Base-by-base conservation (phyloP, 2,888 invertebrate species). In the Panopea generosa region DNA sequence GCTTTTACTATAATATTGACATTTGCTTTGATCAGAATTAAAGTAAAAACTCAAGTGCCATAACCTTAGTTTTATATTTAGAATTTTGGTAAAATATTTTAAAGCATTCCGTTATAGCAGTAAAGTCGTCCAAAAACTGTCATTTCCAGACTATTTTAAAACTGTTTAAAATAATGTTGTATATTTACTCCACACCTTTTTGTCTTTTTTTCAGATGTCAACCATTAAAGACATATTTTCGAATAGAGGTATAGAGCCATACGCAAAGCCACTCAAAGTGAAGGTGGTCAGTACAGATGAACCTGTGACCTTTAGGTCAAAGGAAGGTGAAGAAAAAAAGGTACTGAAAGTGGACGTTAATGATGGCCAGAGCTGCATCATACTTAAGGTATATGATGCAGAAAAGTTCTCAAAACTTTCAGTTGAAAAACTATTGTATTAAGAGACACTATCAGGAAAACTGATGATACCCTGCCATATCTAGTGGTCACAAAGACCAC, bases 401-500 rank as follows among this genome's bases (percentile, higher is more conserved):
- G 11, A 20, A 9, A 53, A 53, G 26, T 53, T 53, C 53, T 9
- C 26, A 4, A 14, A n/a, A 26, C n/a, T n/a, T 22, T 53, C 24
- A 26, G 18, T 7, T 9, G 6, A 11, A n/a, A 26, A 11, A 7
- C 7, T 9, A 14, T 26, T 22, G 53, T 53, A 9, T 53, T 26
- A 18, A 11, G 14, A n/a, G 24, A 26, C 7, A 53, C 14, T 53
- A 26, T 26, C 53, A 53, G 14, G 11, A 22, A 53, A 24, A 53
- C 14, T 7, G 50, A 50, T 50, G 50, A 24, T 24, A n/a, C n/a
- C 6, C n/a, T n/a, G n/a, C n/a, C n/a, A n/a, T n/a, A n/a, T n/a
- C 18, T 50, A 14, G 50, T 50, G 22, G 24, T 50, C 50, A 50
- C 50, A n/a, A 50, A 50, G 24, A 50, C n/a, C 3, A 22, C 50